These are phyloP conservation scores for Agonum fuliginosum DNA, from an alignment of 2,888 invertebrate genomes.

Conservation along the genomic window DNA sequence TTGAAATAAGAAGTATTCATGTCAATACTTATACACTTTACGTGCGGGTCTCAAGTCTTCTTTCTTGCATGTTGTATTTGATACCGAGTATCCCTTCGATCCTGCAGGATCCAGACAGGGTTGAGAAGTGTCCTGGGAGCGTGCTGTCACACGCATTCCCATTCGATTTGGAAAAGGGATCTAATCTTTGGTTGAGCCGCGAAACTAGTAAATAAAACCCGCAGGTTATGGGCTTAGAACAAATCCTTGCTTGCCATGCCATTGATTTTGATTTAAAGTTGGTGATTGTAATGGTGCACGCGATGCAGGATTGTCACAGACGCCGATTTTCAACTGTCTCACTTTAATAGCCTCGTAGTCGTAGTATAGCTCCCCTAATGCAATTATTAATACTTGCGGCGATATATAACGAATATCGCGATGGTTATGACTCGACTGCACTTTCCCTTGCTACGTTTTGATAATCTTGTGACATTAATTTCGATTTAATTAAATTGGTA, in stretches of 20 bases:
- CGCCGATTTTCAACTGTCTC: background rate
- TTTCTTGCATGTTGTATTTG: too few relatives aligned
- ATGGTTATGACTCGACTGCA: constrained; percentile 4
- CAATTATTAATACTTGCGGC: constrained; percentile 11
- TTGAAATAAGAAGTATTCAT: too few relatives aligned
- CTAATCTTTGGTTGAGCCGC: constrained; percentile 55
- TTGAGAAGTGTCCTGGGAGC: background rate
- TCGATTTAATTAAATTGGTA: constrained; percentile 42
- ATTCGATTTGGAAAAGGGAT: constrained; percentile 41
- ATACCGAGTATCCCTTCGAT: background rate
- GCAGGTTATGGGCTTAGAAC: constrained; percentile 59
- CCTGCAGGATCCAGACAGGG: background rate
- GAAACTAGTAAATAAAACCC: constrained; percentile 58
- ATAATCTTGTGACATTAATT: constrained; percentile 51
- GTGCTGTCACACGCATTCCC: constrained; percentile 5
- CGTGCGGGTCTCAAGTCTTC: too few relatives aligned
- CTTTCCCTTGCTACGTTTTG: constrained; percentile 36
- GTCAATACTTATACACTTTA: too few relatives aligned
- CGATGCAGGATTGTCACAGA: constrained; percentile 9
- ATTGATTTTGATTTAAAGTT: constrained; percentile 60
- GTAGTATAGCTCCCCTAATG: background rate
- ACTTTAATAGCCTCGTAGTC: constrained; percentile 2
- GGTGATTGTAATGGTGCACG: constrained; percentile 54
- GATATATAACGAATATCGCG: constrained; percentile 12
- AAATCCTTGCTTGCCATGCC: constrained; percentile 56